Percentiles rank a stretch among this genome's conserved stretches.
Evolutionary conservation across 1,140 invertebrate genomes (phyloP).

Genomic region (Reticulitermes speratus): DNA sequence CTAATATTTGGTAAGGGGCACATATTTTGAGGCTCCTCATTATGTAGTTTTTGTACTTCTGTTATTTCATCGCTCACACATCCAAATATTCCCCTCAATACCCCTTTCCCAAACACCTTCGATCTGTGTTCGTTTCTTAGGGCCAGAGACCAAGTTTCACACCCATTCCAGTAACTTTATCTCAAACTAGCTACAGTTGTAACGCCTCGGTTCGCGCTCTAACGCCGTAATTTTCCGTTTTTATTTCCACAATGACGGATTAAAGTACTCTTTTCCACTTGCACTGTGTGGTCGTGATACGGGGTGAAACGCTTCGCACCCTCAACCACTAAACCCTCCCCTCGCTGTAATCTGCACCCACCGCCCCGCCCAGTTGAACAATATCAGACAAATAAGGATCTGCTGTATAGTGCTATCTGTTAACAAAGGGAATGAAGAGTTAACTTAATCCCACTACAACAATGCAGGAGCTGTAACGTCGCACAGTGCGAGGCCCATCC

Average conservation of each 20-base stretch:
- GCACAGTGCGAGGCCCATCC: too few species aligned
- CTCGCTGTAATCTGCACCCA: neutral
- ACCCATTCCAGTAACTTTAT: too few species aligned
- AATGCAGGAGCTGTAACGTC: neutral
- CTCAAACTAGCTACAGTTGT: neutral
- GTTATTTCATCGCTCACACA: too few species aligned
- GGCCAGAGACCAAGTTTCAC: too few species aligned
- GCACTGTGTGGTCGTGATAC: conserved; percentile 1
- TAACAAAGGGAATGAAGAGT: neutral
- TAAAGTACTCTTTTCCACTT: neutral
- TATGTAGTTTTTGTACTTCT: too few species aligned
- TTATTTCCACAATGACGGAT: neutral
- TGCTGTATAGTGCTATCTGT: neutral
- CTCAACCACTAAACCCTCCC: conserved; percentile 48
- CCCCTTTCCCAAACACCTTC: too few species aligned
- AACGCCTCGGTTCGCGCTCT: neutral
- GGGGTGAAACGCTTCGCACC: conserved; percentile 40
- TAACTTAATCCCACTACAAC: conserved; percentile 2
- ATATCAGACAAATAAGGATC: neutral
- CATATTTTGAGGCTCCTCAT: too few species aligned
- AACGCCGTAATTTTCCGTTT: neutral
- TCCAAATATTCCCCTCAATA: too few species aligned
- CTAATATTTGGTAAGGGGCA: too few species aligned
- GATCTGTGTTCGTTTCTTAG: too few species aligned
- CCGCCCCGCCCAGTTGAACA: neutral